Base-by-base conservation (phyloP, 2,797 vertebrate genomes). In the Hybognathus amarus region DNA sequence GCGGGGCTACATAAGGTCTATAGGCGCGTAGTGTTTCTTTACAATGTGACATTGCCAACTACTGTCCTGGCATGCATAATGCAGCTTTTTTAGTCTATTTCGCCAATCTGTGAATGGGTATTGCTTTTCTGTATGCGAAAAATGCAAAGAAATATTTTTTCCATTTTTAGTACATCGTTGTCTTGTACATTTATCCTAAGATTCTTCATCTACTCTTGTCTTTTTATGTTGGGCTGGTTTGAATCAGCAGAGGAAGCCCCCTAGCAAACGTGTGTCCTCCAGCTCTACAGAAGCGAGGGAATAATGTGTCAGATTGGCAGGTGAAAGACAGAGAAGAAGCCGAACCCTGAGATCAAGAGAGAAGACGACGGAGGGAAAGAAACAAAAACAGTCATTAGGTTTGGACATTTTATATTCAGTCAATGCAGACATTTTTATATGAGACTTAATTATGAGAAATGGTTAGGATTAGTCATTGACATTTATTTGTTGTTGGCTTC, bases 381-480 rank as follows among this genome's bases (percentile, higher is more conserved):
- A 82, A 90, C 92, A 17, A 95, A 95, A 78, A 94, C 95, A 0
- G 66, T 95, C 45, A 93, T 97, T 91, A 97, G 97, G 97, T 97
- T 50, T 81, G 88, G 33, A 18, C 42, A 24, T 10, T 6, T 54
- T 54, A 17, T 45, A 22, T 59, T 47, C 50, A 18, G 38, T n/a
- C n/a, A 24, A 12, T 73, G 30, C 66, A 18, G n/a, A 17, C 24
- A 24, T 67, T 59, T 27, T 3, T 68, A 17, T 15, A 47, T 20
- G n/a, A 66, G 33, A 54, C 27, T 71, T 36, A 33, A 73, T 73
- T 50, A 33, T 40, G 54, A 45, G 17, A 3, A 45, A 15, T 52
- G 9, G 24, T 36, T 24, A 27, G 47, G 24, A 67, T 77, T 54
- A 52, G 68, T 73, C 27, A 5, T 63, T 80, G 69, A 38, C 10